Evolutionary conservation across 2,797 vertebrate species (phyloP).

Genomic region (Crenichthys baileyi): DNA sequence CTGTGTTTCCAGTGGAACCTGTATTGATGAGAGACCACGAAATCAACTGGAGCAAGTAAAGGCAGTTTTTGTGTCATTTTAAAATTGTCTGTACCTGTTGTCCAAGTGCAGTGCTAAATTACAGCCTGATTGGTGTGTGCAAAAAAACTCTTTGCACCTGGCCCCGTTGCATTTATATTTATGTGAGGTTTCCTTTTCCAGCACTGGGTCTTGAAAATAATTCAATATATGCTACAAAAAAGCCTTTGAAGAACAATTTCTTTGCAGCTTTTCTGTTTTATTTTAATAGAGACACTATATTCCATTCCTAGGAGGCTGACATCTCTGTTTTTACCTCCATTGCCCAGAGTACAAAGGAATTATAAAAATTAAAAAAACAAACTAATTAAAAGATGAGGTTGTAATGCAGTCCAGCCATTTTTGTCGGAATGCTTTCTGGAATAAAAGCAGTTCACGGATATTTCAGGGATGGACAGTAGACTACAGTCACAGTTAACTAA

Average conservation of each 20-base stretch:
- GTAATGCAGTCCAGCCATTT: not conserved
- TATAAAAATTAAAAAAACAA: no score
- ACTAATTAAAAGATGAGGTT: not conserved
- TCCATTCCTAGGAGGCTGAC: not conserved
- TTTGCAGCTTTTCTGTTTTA: not conserved
- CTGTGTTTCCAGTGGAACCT: conserved; percentile 21
- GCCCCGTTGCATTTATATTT: not conserved
- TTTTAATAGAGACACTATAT: not conserved
- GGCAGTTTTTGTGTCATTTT: conserved; percentile 1
- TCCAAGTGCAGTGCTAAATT: not conserved
- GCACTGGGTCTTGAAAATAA: not conserved
- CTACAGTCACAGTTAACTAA: not conserved
- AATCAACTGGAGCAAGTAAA: conserved; percentile 3
- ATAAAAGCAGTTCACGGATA: not conserved
- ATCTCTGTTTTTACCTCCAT: not conserved
- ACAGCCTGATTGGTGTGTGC: not conserved
- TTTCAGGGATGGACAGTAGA: not conserved
- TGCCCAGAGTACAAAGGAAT: not conserved
- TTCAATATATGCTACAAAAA: no score
- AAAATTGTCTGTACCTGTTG: not conserved
- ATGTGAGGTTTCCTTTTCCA: not conserved
- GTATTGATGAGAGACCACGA: conserved; percentile 32
- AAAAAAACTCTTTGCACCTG: not conserved
- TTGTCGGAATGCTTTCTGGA: not conserved
- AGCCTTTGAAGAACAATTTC: not conserved